phyloP scores from a whole-genome alignment of 2,888 invertebrate genomes.

The Diploptera punctata region DNA sequence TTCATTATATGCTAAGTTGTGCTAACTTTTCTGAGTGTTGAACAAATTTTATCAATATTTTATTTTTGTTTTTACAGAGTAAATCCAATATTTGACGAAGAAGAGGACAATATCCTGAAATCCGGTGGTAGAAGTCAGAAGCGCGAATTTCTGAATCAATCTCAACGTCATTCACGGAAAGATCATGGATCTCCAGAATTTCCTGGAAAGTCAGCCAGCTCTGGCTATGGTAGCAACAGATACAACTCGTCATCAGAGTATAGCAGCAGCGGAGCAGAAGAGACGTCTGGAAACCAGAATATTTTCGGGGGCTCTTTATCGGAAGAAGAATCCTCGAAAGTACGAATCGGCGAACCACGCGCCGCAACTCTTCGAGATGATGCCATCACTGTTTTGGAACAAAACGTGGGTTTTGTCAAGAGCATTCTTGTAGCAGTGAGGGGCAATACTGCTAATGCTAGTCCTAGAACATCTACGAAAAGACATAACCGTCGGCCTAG shows the following conservation, averaged over 20 bases:
- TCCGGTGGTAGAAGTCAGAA: neutral
- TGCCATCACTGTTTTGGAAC: slow-evolving; percentile 52
- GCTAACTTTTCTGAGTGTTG: no score
- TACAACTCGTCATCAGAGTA: slow-evolving; percentile 44
- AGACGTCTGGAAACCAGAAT: neutral
- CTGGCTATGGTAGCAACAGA: slow-evolving; percentile 53
- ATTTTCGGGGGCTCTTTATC: neutral
- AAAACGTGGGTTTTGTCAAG: slow-evolving; percentile 54
- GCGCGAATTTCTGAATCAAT: neutral
- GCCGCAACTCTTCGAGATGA: slow-evolving; percentile 48
- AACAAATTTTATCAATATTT: no score
- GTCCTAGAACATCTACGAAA: neutral
- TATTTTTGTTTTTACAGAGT: no score
- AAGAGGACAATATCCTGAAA: slow-evolving; percentile 32
- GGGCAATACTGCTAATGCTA: slow-evolving; percentile 39
- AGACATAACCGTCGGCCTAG: slow-evolving; percentile 33
- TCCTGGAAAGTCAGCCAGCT: slow-evolving; percentile 52
- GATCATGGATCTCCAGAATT: slow-evolving; percentile 43
- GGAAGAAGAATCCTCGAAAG: slow-evolving; percentile 33
- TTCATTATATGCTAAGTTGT: no score
- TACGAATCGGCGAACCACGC: slow-evolving; percentile 40
- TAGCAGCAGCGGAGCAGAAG: slow-evolving; percentile 37
- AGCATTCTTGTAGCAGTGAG: slow-evolving; percentile 51
- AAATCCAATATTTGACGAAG: slow-evolving; percentile 55
- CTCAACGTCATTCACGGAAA: slow-evolving; percentile 13